phyloP scores from a whole-genome alignment of 2,113 vertebrate species.

The Anthoscopus minutus region DNA sequence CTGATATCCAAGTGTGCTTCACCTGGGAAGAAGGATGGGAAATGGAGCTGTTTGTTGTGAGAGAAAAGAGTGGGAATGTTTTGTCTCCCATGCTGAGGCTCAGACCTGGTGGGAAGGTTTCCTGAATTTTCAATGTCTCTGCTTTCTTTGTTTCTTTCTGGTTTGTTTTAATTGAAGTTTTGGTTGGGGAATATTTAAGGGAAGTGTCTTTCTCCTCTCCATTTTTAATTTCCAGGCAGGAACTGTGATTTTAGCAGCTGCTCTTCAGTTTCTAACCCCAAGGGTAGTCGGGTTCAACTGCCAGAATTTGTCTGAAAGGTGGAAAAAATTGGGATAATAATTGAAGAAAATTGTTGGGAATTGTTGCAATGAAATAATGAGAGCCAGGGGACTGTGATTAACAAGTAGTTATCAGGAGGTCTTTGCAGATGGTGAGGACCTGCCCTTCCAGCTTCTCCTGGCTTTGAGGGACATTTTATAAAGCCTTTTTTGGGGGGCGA shows the following conservation, averaged over 20 bases:
- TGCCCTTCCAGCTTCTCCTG: not conserved
- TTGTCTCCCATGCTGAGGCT: not conserved
- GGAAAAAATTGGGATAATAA: rapidly evolving
- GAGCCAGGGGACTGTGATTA: not conserved
- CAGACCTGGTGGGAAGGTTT: not conserved
- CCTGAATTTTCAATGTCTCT: not conserved
- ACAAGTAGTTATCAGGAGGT: not conserved
- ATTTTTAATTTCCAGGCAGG: not conserved
- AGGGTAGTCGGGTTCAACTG: rapidly evolving
- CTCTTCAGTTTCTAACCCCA: not conserved
- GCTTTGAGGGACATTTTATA: not conserved
- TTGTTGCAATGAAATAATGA: not conserved
- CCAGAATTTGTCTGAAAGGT: not conserved
- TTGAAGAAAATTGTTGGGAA: not conserved
- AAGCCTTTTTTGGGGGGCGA: not conserved
- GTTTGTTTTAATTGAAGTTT: not conserved
- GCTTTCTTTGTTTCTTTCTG: not conserved
- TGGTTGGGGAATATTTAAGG: not conserved
- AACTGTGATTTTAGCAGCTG: not conserved
- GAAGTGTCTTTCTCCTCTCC: not conserved
- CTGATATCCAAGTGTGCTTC: not conserved
- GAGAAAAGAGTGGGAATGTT: not conserved
- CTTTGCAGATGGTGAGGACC: not conserved
- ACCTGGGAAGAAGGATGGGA: not conserved
- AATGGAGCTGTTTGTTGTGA: not conserved